Percentiles rank a stretch among this genome's conserved stretches.
Conservation (phyloP, 2,797 vertebrate genomes). For the Acomys russatus region DNA sequence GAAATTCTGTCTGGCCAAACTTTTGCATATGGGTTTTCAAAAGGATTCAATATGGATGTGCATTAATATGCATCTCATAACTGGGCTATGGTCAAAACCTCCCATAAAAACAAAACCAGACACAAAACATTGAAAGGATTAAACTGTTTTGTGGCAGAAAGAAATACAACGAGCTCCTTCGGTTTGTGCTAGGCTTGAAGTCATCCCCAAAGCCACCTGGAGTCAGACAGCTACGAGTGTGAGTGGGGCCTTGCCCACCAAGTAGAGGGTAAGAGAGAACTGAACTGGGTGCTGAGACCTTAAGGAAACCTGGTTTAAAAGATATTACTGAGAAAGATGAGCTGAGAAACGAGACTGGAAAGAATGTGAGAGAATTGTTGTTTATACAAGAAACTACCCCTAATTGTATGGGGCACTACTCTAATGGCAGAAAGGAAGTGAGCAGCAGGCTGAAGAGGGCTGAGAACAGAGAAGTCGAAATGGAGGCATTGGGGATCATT, state of each 20-base stretch:
- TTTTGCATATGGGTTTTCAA: neutral
- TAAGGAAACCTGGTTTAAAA: slow-evolving; percentile 1
- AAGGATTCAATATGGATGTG: neutral
- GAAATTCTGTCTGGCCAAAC: neutral
- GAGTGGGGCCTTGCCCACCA: too few species aligned
- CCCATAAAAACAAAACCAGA: neutral
- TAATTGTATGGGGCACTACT: neutral
- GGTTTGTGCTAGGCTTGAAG: neutral
- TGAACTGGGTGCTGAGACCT: neutral
- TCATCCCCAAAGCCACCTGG: neutral
- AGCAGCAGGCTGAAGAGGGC: neutral
- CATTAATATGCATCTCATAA: neutral
- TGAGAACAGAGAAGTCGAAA: neutral
- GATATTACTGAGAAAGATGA: neutral
- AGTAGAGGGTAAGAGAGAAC: neutral
- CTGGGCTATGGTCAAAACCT: neutral
- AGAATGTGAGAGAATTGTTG: neutral
- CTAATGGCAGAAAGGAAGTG: neutral
- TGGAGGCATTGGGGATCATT: neutral
- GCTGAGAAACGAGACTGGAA: neutral
- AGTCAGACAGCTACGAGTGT: neutral
- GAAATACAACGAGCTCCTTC: neutral
- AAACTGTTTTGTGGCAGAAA: neutral
- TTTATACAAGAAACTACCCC: neutral
- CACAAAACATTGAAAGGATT: neutral